Evolutionary conservation across 2,888 invertebrate genomes (phyloP), one percentile per base, ranked within the genome.

Genomic region (Tetranychus truncatus): DNA sequence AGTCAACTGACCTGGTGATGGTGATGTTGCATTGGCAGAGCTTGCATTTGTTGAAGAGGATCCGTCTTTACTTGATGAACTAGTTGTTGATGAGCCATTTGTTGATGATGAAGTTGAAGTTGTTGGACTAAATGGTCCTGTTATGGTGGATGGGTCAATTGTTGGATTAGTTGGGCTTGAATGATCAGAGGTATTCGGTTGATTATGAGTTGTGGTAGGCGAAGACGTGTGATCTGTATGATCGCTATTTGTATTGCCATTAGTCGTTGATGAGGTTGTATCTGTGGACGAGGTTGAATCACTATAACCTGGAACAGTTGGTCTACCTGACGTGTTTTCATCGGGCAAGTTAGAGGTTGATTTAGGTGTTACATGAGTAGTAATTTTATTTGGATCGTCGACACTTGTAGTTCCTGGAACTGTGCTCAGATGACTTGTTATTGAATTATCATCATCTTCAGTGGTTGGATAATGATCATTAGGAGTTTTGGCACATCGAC

Each of bases 401-500:
- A 34, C 34, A 34, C 34, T 34, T 34, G 34, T 4, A 34, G 24
- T 66, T 69, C 69, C 34, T 34, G 34, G 34, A 34, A 34, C 5
- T 34, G 34, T 34, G 5, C 34, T 34, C 34, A 34, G 71, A 8
- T 66, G 55, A 66, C 76, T 18, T 34, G 24, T 46, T 5, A 55
- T 15, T 44, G 44, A 21, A 67, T 24, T 66, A 21, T 44, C 24
- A 75, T 55, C 66, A n/a, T 45, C 72, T 71, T 67, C 72, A 66
- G 72, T 72, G 45, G 72, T 77, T 20, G 72, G 67, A 75, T 46
- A 45, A 44, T 66, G 4, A 21, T 45, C 71, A 34, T 21, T 71
- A 73, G 73, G 74, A 18, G 69, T 9, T 74, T 45, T 73, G 45
- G 75, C 20, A 73, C 80, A 80, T 71, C 77, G 76, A 21, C 79